A percentile compares a stretch with the other conserved stretches of the same genome.
These are phyloP conservation scores for Clamator glandarius DNA, from an alignment of 2,797 vertebrate genomes.

Conservation along the genomic window DNA sequence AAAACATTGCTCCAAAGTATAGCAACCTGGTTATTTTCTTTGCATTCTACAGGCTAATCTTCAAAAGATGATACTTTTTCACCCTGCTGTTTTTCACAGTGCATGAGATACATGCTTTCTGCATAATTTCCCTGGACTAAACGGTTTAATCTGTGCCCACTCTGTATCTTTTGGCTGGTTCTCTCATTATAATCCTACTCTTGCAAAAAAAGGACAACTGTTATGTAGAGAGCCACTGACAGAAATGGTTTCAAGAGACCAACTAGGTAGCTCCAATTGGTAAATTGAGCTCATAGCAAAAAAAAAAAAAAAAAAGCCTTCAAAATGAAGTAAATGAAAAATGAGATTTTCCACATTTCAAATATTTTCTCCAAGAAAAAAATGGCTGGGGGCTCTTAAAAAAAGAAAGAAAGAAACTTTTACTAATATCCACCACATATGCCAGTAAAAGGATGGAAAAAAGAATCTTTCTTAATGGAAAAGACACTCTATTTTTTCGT, in stretches of 20 bases:
- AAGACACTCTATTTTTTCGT: background rate
- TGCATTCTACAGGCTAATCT: background rate
- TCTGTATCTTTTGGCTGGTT: background rate
- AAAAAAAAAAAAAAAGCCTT: background rate
- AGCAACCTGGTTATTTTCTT: background rate
- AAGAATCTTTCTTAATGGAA: slow-evolving; percentile 17
- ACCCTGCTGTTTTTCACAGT: background rate
- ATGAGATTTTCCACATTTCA: background rate
- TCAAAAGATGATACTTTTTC: background rate
- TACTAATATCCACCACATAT: slow-evolving; percentile 10
- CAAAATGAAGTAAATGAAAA: background rate
- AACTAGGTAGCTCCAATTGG: background rate
- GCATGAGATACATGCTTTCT: background rate
- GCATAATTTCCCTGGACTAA: background rate
- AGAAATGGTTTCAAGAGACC: background rate
- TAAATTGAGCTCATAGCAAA: background rate
- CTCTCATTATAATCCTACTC: background rate
- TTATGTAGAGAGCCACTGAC: background rate
- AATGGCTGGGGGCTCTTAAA: background rate
- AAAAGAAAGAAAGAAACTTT: background rate
- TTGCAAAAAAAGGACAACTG: background rate
- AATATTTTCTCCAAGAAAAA: background rate
- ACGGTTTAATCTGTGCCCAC: background rate
- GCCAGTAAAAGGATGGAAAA: background rate
- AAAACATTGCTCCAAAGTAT: background rate